Percentiles rank a stretch among this genome's conserved stretches.
Conservation (phyloP, 2,797 vertebrate species). For the Margarornis squamiger region DNA sequence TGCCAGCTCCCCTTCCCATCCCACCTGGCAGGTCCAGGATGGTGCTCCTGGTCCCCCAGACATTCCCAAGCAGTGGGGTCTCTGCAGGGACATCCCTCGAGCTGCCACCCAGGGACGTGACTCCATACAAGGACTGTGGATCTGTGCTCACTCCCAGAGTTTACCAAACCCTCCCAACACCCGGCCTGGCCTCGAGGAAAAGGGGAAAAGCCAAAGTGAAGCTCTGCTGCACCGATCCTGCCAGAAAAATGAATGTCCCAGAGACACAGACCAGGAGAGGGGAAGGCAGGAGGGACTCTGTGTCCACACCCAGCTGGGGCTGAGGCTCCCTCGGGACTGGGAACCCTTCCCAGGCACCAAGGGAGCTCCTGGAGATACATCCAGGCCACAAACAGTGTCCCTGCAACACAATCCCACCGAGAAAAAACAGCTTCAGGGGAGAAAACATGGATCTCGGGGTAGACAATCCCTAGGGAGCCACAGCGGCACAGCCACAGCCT, state of each 20-base stretch:
- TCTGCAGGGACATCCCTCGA: not conserved
- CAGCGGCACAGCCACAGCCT: not conserved
- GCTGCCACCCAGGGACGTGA: fast-evolving
- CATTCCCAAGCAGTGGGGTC: not conserved
- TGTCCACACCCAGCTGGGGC: not conserved
- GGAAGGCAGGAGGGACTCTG: not conserved
- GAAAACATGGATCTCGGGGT: fast-evolving
- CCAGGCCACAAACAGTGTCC: not conserved
- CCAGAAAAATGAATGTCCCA: not conserved
- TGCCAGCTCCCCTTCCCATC: not conserved
- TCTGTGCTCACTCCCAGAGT: not conserved
- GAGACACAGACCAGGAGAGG: fast-evolving
- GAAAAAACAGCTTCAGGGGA: not conserved
- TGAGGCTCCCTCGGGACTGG: no score
- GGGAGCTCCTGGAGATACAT: not conserved
- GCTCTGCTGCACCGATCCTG: not conserved
- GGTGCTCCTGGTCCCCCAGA: not conserved
- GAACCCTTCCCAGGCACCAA: not conserved
- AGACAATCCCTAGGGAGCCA: not conserved
- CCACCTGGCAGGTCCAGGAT: not conserved
- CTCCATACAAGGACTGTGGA: not conserved
- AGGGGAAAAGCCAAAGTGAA: fast-evolving
- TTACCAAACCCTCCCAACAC: not conserved
- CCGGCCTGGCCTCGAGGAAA: not conserved
- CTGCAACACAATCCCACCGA: not conserved